Evolutionary conservation across 2,113 vertebrate genomes (phyloP), one percentile per base, ranked within the genome.

Genomic region (Periophthalmodon schlosseri): DNA sequence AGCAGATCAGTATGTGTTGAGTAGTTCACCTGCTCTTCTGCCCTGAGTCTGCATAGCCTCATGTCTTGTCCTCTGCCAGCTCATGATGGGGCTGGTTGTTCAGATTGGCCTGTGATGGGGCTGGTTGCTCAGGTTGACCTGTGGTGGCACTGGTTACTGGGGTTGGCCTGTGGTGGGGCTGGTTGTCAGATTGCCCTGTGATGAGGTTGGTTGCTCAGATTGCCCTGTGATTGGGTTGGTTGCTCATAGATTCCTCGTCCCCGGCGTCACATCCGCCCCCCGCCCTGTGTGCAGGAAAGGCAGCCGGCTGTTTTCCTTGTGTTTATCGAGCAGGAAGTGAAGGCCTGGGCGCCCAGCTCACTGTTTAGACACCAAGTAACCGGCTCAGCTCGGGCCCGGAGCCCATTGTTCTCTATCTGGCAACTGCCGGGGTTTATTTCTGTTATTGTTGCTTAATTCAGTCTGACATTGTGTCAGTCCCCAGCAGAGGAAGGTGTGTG

Each of bases 341-440:
- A 91, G 84, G 87, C 82, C 87, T 79, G 88, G 85, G 76, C 74
- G 85, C 83, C 88, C 76, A 72, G 84, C 84, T 81, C 83, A 76
- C 76, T 94, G 94, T 94, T 95, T 94, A 92, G 91, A 94, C 88
- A 91, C 90, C 87, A 83, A 52, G 88, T 75, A 88, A 88, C 90
- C 83, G 77, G 85, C 77, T 83, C 84, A 54, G 80, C 82, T 85
- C 69, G 84, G 85, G 88, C 90, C 88, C 72, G 46, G 47, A 76
- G 85, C 80, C 91, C 90, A 95, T 95, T 95, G 93, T 95, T 94
- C 93, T 95, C 89, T 90, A 90, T 94, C 89, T 91, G 93, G 90
- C 91, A 92, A 90, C 90, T 76, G 70, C 82, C 76, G 84, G 87
- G 84, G 85, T 89, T 92, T 94, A 92, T 94, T 93, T 94, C 92